Evolutionary conservation across 37 sponge, comb jelly and placozoan species (phyloP).

Genomic region (Hormiphora californensis): DNA sequence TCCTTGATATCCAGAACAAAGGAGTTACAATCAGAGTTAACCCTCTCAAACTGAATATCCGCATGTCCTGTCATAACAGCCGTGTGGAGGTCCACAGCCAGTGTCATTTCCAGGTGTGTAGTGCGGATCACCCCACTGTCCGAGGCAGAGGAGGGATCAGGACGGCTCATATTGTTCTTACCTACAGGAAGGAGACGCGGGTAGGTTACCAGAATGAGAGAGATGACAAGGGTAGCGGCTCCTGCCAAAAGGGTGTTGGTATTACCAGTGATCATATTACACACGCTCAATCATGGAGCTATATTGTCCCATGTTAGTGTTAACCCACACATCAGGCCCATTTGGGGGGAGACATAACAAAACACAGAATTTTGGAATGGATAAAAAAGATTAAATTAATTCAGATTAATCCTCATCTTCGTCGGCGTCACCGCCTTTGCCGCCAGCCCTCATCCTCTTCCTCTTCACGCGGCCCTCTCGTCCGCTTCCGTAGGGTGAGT

Average conservation of each 20-base stretch:
- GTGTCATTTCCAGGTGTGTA: background rate
- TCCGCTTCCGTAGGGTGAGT: slow-evolving; percentile 91
- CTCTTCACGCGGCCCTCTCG: slow-evolving; percentile 92
- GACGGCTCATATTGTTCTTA: background rate
- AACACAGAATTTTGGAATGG: background rate
- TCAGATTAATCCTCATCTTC: slow-evolving; percentile 72
- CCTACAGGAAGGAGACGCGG: no score
- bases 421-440: slow-evolving; percentile 65
- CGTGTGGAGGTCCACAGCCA: background rate
- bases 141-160: slow-evolving; percentile 24
- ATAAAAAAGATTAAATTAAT: slow-evolving; percentile 5
- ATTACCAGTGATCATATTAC: no score
- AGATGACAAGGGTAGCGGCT: no score
- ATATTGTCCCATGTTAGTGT: no score
- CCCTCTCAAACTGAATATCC: slow-evolving; percentile 19
- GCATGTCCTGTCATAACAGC: slow-evolving; percentile 1
- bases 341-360: no score
- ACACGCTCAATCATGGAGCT: no score
- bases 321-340: no score
- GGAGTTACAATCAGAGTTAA: background rate
- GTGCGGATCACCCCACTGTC: background rate
- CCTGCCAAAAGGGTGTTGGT: no score
- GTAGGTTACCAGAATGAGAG: no score
- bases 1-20: slow-evolving; percentile 57
- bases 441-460: slow-evolving; percentile 82